Evolutionary conservation across 2,797 vertebrate species (phyloP), one percentile per base, ranked within the genome.

Genomic region (Sebastes itinus): DNA sequence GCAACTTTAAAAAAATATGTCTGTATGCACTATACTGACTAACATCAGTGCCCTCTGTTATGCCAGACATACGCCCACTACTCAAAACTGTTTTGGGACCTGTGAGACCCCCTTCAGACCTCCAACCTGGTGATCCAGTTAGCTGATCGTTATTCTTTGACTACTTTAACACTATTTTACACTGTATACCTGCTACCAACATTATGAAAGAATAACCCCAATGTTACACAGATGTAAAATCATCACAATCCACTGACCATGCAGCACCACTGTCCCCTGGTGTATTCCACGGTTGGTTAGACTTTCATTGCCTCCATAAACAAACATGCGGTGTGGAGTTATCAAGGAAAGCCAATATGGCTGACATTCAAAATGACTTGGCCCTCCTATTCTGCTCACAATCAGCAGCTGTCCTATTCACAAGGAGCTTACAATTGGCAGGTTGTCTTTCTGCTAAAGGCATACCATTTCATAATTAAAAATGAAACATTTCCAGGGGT

Each of bases 351-450:
- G 92, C 87, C 90, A 94, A 91, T 75, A 89, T 93, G 92, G 91
- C 90, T 92, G 90, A 93, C 89, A 86, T 92, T 93, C 91, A 92
- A 89, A 90, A 84, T 23, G 69, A 80, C 78, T 88, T 91, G 90
- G 92, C 90, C 83, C 68, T 76, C 65, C 61, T 69, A 32, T 69
- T 86, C 76, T 64, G 80, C 82, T 91, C 89, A 78, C 82, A 83
- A 80, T 84, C 87, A 83, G 88, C 90, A 89, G 89, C 91, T 89
- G 91, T 88, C 77, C 89, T 55, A 42, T 90, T 93, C 87, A 89
- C 68, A 74, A 67, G 72, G 46, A 80, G 80, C 81, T 75, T 54
- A 77, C 64, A n/a, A 73, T 69, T 83, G 88, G 87, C 87, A 30
- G 23, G 10, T 71, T 58, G 38, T 75, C 49, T 71, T 49, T 66